phyloP scores from a whole-genome alignment of 1,140 invertebrate species.

The Drosophila kurseongensis region DNA sequence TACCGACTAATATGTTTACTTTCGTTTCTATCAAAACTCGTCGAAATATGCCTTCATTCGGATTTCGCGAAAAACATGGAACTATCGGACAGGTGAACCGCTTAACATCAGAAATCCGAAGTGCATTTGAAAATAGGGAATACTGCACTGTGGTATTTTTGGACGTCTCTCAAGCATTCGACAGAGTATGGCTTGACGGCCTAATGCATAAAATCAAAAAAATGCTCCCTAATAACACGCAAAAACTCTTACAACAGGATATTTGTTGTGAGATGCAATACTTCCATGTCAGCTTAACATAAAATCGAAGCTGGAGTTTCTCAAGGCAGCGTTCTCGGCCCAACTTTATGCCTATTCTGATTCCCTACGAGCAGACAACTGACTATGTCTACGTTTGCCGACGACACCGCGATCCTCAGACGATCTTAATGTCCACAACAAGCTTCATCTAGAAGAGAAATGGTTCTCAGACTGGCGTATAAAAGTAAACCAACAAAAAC shows the following conservation, averaged over 20 bases:
- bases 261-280: background rate
- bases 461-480: background rate
- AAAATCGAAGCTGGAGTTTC: background rate
- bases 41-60: background rate
- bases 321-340: background rate
- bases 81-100: background rate
- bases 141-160: slow-evolving; percentile 3
- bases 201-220: no score
- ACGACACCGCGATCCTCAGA: no score
- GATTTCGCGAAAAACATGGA: background rate
- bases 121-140: background rate
- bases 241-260: background rate
- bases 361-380: background rate
- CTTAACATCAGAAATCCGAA: background rate
- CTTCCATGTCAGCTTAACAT: background rate
- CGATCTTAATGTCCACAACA: background rate
- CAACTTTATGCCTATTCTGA: background rate
- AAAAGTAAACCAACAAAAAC: background rate
- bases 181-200: background rate
- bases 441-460: background rate
- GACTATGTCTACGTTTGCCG: background rate
- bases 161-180: background rate
- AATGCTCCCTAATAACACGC: background rate
- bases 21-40: background rate
- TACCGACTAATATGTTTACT: background rate